Evolutionary conservation across 1,140 invertebrate genomes (phyloP), one percentile per base, ranked within the genome.

Genomic region (Megalopta genalis): DNA sequence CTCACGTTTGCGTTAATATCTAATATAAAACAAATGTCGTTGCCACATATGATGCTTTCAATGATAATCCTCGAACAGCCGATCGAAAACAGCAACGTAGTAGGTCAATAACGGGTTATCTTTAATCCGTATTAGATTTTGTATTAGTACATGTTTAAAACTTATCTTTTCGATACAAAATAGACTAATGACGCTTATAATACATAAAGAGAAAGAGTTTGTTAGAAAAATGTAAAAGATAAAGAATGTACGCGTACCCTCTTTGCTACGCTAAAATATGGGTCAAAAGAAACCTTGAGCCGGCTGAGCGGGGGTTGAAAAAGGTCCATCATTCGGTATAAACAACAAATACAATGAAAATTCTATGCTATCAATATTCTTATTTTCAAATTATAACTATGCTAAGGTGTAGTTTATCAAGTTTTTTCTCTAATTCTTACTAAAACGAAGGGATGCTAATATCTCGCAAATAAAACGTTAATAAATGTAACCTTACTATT

Each of bases 21-120:
- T 32, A 7, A n/a, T 18, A 25, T 52, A 49, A 46, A 32, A 49
- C 1, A 32, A 25, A 23, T 12, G 1, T 67, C 23, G 18, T 32
- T 59, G 57, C 39, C 21, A 14, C 16, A 42, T 68, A 76, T 23
- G n/a, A 65, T 49, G 39, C 39, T 62, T 69, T 69, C n/a, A 8
- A 46, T 46, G 66, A 16, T 25, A 69, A 69, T 69, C 42, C 42
- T 46, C 42, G 10, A 12, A 46, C 42, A 46, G 42, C 42, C 9
- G 9, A 46, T 10, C 42, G 10, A 12, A 46, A 46, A 46, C 2
- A 46, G 12, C 42, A 46, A 46, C 2, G 10, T 10, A 12, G 42
- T 46, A 46, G 42, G 42, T 10, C 42, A 46, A 46, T 14, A 46
- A 10, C 42, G 42, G 42, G 14, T 46, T 14, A 46, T 3, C 12